Evolutionary conservation across 2,888 invertebrate genomes (phyloP).

Genomic region (Lasioglossum villosulum): DNA sequence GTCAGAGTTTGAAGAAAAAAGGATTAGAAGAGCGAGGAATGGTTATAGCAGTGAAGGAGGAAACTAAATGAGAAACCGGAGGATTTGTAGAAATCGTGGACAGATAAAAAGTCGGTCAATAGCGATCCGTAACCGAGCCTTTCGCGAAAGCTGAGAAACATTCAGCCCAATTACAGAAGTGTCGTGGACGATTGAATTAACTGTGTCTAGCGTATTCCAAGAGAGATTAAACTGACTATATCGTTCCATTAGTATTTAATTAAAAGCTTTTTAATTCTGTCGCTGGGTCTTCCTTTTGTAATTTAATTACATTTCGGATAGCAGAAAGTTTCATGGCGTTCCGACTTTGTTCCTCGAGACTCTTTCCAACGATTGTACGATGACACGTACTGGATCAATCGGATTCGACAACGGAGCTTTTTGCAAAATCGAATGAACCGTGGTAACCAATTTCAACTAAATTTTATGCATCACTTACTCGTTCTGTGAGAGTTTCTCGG

Average conservation of each 20-base stretch:
- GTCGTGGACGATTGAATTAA: slow-evolving; percentile 22
- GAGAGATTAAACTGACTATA: slow-evolving; percentile 1
- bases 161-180: background rate
- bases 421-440: background rate
- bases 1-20: background rate
- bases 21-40: background rate
- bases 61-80: background rate
- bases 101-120: slow-evolving; percentile 24
- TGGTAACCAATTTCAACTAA: background rate
- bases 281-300: background rate
- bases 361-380: background rate
- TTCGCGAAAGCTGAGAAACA: background rate
- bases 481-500: slow-evolving; percentile 44
- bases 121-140: background rate
- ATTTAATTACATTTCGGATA: slow-evolving; percentile 15
- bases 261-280: background rate
- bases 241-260: background rate
- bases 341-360: background rate
- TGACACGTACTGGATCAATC: background rate
- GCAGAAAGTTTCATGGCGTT: background rate
- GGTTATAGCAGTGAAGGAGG: background rate
- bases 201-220: background rate
- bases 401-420: background rate
- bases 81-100: slow-evolving; percentile 18
- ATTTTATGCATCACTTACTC: slow-evolving; percentile 56